Base-by-base conservation (phyloP, 2,888 invertebrate species). In the Andrena haemorrhoa region DNA sequence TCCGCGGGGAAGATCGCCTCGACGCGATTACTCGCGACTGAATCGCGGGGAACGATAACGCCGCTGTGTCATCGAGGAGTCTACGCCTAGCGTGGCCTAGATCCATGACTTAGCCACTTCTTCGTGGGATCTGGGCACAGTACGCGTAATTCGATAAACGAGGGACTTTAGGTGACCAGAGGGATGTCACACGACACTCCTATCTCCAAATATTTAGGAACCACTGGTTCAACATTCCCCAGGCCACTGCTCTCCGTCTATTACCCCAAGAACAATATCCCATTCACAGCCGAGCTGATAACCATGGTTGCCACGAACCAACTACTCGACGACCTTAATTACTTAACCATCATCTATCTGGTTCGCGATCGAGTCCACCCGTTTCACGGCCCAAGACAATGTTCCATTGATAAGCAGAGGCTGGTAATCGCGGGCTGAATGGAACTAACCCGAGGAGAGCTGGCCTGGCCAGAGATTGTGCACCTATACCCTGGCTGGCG, bases 21-120 rank as follows among this genome's bases (percentile, higher is more conserved):
- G 31, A 20, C 29, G n/a, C 58, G 41, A 70, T 58, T 58, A 58
- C 56, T 16, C 58, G 58, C 58, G n/a, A n/a, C 26, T 29, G 29
- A 60, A 60, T 20, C 20, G 60, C 41, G n/a, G 16, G 56, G n/a
- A n/a, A 26, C 29, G 68, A 56, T 69, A 69, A 56, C 68, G 56
- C 12, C 4, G 12, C 20, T n/a, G 12, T 20, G 47, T 47, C 70
- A 60, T 70, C 70, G 70, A 12, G 58, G 12, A 16, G 23, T 20
- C 20, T 35, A 41, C 41, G n/a, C n/a, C n/a, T 26, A 33, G 29
- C 3, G 20, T 60, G 70, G 41, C 70, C 70, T 47, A 60, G 58
- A 70, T 70, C 70, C 47, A 60, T 47, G 29, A 60, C 16, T 70
- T 47, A 12, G n/a, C 12, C 2, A n/a, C 4, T 70, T 70, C 29